Conservation (phyloP, 2,888 invertebrate species). For the Diarsia rubi region DNA sequence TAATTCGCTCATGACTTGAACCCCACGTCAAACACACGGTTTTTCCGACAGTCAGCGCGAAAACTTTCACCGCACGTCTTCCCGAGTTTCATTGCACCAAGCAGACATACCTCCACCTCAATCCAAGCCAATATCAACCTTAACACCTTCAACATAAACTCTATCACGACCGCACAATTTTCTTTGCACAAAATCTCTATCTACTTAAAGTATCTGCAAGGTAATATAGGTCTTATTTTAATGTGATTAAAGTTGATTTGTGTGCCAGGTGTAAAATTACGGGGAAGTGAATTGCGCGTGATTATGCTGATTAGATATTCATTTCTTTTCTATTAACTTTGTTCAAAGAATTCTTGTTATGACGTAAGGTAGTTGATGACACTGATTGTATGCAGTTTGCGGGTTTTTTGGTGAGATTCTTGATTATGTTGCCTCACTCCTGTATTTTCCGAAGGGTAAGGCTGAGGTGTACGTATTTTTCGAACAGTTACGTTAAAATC, state of each 20-base stretch:
- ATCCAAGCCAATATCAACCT: slow-evolving; percentile 46
- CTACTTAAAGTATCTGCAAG: slow-evolving; percentile 32
- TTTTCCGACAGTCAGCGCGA: slow-evolving; percentile 73
- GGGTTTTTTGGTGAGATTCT: slow-evolving; percentile 13
- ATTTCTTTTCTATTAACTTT: slow-evolving; percentile 56
- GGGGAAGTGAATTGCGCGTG: slow-evolving; percentile 49
- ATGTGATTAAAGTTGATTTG: slow-evolving; percentile 6
- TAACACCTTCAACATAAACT: slow-evolving; percentile 25
- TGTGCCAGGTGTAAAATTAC: slow-evolving; percentile 36
- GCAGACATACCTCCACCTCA: slow-evolving; percentile 20
- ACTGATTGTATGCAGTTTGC: slow-evolving; percentile 26
- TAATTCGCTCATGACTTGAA: slow-evolving; percentile 53
- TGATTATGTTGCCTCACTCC: background rate
- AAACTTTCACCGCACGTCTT: slow-evolving; percentile 76
- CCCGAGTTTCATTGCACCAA: slow-evolving; percentile 68
- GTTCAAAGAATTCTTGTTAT: slow-evolving; percentile 31
- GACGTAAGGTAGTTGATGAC: slow-evolving; percentile 30
- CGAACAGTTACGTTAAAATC: no score
- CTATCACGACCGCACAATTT: slow-evolving; percentile 7
- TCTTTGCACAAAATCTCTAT: slow-evolving; percentile 36
- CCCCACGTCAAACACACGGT: slow-evolving; percentile 67
- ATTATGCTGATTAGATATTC: slow-evolving; percentile 57
- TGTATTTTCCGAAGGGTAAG: no score
- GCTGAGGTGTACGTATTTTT: no score
- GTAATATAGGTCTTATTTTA: slow-evolving; percentile 46